phyloP scores from a whole-genome alignment of 1,140 invertebrate genomes.

The Aphelenchoides fujianensis region DNA sequence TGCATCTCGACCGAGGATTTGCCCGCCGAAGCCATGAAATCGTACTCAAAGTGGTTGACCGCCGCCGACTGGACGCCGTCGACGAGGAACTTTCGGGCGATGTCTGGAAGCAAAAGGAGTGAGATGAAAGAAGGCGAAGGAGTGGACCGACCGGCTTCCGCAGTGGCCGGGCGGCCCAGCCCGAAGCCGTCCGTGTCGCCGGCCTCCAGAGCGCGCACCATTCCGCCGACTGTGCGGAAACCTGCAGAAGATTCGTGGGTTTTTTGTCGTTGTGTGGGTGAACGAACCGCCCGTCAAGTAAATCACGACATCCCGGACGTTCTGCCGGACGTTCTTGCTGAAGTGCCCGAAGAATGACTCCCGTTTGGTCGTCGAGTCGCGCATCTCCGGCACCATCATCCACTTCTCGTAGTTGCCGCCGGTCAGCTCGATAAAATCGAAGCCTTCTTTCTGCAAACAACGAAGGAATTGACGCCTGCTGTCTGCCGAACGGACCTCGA shows the following conservation, averaged over 20 bases:
- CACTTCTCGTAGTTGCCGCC: conserved; percentile 47
- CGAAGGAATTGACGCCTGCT: too few relatives aligned
- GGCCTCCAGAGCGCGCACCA: conserved; percentile 25
- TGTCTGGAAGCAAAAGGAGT: neutral
- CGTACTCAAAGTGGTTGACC: conserved; percentile 19
- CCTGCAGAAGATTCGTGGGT: too few relatives aligned
- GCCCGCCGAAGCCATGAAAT: neutral
- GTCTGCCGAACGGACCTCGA: conserved; percentile 20
- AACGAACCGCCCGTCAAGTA: conserved; percentile 34
- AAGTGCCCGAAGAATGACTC: conserved; percentile 27
- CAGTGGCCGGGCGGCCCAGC: conserved; percentile 40
- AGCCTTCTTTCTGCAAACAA: conserved; percentile 31
- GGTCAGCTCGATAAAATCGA: conserved; percentile 48
- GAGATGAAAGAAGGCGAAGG: neutral
- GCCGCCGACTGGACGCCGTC: neutral
- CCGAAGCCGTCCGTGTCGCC: conserved; percentile 40
- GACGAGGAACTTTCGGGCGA: neutral
- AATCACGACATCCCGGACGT: conserved; percentile 36
- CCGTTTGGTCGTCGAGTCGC: conserved; percentile 34
- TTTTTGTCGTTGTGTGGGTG: too few relatives aligned
- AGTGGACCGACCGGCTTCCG: conserved; percentile 34
- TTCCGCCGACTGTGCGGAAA: conserved; percentile 28
- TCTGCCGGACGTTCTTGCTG: conserved; percentile 13
- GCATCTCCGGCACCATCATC: conserved; percentile 17
- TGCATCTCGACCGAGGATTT: conserved; percentile 13